phyloP scores from a whole-genome alignment of 2,113 vertebrate genomes.

The Peucedramus taeniatus region DNA sequence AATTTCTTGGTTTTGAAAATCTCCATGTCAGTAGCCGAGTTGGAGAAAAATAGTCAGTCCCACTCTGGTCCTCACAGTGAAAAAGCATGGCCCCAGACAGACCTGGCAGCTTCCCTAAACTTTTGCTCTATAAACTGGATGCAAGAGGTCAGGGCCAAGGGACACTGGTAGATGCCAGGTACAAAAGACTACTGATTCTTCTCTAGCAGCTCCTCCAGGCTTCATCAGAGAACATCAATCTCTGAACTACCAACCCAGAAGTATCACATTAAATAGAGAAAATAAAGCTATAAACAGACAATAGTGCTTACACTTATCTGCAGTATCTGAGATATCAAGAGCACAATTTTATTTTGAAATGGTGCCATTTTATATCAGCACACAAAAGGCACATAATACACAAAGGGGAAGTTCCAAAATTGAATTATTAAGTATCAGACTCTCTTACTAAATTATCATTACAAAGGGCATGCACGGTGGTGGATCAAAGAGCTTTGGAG shows the following conservation, averaged over 20 bases:
- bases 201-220: not conserved
- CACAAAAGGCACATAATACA: not conserved
- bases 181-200: not conserved
- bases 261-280: not conserved
- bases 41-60: not conserved
- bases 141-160: not conserved
- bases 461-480: not conserved
- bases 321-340: not conserved
- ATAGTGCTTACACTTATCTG: not conserved
- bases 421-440: not conserved
- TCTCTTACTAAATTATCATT: not conserved
- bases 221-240: not conserved
- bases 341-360: not conserved
- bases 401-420: not conserved
- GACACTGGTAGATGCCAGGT: not conserved
- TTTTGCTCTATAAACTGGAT: not conserved
- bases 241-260: not conserved
- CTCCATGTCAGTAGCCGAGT: not conserved
- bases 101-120: not conserved
- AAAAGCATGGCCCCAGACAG: not conserved
- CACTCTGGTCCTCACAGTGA: not conserved
- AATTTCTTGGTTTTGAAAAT: not conserved
- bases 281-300: not conserved
- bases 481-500: constrained; percentile 28
- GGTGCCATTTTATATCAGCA: not conserved